Evolutionary conservation across 2,113 vertebrate genomes (phyloP).

Genomic region (Gymnorhina tibicen): DNA sequence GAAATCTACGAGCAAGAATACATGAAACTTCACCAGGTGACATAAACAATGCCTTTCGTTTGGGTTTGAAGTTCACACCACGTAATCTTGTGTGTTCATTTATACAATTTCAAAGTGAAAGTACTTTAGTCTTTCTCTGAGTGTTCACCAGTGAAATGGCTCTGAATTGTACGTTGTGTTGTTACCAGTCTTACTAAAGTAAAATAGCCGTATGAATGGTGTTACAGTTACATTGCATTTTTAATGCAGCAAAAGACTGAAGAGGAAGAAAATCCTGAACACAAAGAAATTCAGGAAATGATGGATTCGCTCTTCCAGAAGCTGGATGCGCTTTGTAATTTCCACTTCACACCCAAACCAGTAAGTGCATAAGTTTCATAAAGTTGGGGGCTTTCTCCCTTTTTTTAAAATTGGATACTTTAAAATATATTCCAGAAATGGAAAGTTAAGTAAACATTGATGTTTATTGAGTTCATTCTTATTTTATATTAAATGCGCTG

Average conservation of each 20-base stretch:
- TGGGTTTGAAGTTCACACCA: neutral
- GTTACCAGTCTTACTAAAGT: neutral
- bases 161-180: neutral
- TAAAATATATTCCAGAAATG: neutral
- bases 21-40: constrained; percentile 89
- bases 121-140: neutral
- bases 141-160: neutral
- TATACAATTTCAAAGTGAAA: neutral
- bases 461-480: neutral
- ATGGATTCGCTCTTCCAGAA: constrained; percentile 94
- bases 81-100: neutral
- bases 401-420: neutral
- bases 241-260: constrained; percentile 80
- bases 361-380: constrained; percentile 69
- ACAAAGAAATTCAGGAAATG: constrained; percentile 90
- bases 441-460: neutral
- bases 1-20: constrained; percentile 96
- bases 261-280: constrained; percentile 89
- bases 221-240: neutral
- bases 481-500: neutral
- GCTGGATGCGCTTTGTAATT: constrained; percentile 93
- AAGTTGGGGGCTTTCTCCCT: rapidly evolving
- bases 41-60: neutral
- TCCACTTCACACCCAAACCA: constrained; percentile 94
- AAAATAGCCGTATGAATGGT: neutral